Base-by-base conservation (phyloP, 2,113 vertebrate genomes). In the Chiloscyllium plagiosum region DNA sequence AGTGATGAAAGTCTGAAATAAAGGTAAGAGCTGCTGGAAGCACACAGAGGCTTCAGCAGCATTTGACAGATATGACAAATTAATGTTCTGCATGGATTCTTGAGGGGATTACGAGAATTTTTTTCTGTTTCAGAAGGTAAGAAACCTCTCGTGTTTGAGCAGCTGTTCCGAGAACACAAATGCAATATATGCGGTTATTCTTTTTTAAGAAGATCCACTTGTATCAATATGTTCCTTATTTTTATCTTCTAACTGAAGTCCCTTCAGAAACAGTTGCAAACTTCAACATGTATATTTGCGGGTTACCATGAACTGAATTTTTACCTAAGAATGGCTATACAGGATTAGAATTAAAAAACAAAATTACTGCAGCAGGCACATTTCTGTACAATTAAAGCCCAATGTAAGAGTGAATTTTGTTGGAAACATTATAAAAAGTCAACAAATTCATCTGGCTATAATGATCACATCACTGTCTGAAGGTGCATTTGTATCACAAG, bases 391-490 rank as follows among this genome's bases (percentile, higher is more conserved):
- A 95, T 72, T 42, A 95, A 72, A 95, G 42, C 69, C 69, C 72
- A 37, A 72, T 72, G 24, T 95, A 95, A 7, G 26, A 95, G 94
- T 72, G 69, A 72, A 70, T 50, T 3, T 72, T 95, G 26, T 95
- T 95, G 69, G 72, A 95, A 95, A 95, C 61, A 26, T 95, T 95
- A 72, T 50, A 95, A 95, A 95, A 95, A 95, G 94, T 68, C 94
- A 95, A 93, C 66, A 65, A 93, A 37, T 13, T 47, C 50, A 70
- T 95, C 69, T 72, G 94, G 69, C 68, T 95, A 26, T 95, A 47
- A 95, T 72, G 37, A 0, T 95, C 69, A 33, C 69, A 72, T 95
- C 47, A 95, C 24, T 95, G 66, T 92, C 3, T 66, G 69, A 95
- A 72, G 69, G 68, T 72, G 47, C 70, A 95, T 33, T 76, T 95